Conservation (phyloP, 2,113 vertebrate species). For the Colius striatus region DNA sequence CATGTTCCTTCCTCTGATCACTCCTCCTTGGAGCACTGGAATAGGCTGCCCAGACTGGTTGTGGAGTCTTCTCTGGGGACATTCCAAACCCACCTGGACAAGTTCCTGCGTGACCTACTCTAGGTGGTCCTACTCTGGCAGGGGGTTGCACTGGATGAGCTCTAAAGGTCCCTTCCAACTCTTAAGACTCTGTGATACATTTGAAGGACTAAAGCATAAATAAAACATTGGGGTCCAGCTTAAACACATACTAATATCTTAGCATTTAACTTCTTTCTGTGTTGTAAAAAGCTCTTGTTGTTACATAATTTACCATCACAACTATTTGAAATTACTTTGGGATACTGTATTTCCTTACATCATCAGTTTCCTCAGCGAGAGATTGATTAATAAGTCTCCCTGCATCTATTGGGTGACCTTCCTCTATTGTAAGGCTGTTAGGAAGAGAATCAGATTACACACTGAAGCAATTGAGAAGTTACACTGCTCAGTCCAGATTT, state of each 20-base stretch:
- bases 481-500: background rate
- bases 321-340: background rate
- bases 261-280: too few relatives aligned
- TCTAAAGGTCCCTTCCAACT: too few relatives aligned
- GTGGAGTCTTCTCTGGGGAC: too few relatives aligned
- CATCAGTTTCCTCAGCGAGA: background rate
- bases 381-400: background rate
- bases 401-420: background rate
- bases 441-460: background rate
- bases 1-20: too few relatives aligned
- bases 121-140: too few relatives aligned
- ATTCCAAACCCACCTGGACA: too few relatives aligned
- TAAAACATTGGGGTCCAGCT: background rate
- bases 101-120: too few relatives aligned
- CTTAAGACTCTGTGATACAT: background rate
- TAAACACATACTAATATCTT: background rate
- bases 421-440: background rate
- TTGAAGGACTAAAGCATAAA: background rate
- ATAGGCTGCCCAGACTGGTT: too few relatives aligned
- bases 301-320: background rate
- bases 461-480: background rate
- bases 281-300: accelerated
- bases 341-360: background rate
- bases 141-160: too few relatives aligned
- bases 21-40: too few relatives aligned